phyloP scores from a whole-genome alignment of 2,113 vertebrate genomes.

The Meriones unguiculatus region DNA sequence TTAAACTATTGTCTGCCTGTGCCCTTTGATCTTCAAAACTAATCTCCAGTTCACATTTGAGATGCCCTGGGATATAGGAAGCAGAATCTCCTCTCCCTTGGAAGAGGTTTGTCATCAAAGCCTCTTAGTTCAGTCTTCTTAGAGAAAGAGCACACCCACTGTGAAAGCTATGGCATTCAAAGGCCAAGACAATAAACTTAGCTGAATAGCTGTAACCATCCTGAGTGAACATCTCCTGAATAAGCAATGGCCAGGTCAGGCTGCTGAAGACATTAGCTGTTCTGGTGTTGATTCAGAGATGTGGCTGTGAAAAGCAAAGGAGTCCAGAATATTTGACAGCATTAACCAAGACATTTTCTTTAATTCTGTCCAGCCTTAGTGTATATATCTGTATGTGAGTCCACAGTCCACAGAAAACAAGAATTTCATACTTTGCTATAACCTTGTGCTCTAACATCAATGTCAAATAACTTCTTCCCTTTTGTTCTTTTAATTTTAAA shows the following conservation, averaged over 20 bases:
- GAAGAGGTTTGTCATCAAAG: background rate
- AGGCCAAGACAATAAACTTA: background rate
- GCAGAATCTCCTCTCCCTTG: background rate
- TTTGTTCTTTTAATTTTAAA: background rate
- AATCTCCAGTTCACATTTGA: background rate
- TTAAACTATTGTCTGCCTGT: background rate
- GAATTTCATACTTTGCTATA: background rate
- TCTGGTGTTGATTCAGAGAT: background rate
- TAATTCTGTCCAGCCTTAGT: background rate
- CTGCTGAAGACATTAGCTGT: background rate
- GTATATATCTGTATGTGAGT: background rate
- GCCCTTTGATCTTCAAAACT: background rate
- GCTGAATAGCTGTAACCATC: background rate
- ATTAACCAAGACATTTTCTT: background rate
- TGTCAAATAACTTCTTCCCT: background rate
- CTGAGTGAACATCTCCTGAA: background rate
- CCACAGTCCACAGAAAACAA: background rate
- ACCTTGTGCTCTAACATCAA: background rate
- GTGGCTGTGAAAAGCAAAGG: rapidly evolving
- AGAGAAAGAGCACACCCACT: background rate
- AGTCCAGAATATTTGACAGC: background rate
- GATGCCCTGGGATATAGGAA: background rate
- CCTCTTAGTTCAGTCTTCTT: background rate
- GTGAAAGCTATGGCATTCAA: background rate
- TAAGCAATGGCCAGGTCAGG: background rate